These are phyloP conservation scores for Carduelis carduelis DNA, from an alignment of 2,797 vertebrate species.

Conservation along the genomic window DNA sequence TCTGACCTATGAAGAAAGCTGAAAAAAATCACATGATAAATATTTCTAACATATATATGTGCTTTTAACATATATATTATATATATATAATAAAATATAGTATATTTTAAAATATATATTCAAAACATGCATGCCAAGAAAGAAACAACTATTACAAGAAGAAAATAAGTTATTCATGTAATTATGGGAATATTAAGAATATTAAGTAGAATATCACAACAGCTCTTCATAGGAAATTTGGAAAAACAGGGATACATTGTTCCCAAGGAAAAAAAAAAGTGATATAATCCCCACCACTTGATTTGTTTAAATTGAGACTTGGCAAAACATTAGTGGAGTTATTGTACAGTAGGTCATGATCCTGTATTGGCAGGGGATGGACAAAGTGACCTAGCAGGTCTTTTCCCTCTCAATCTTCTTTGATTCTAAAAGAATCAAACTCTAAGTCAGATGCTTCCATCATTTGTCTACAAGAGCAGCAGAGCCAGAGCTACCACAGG, in stretches of 20 bases:
- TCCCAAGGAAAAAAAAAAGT: not conserved
- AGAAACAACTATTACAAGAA: not conserved
- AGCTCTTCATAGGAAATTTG: not conserved
- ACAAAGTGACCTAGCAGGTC: constrained; percentile 56
- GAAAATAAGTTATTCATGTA: not conserved
- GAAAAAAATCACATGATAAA: not conserved
- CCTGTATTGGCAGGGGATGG: constrained; percentile 62
- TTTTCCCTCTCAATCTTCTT: constrained; percentile 48
- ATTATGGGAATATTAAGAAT: not conserved
- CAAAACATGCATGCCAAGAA: not conserved
- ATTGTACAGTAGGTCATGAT: constrained; percentile 62
- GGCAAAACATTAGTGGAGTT: constrained; percentile 56
- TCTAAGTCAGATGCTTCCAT: constrained; percentile 57
- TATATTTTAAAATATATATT: not conserved
- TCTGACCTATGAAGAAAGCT: not conserved
- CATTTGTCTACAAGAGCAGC: constrained; percentile 45
- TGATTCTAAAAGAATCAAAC: constrained; percentile 61
- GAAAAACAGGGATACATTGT: not conserved
- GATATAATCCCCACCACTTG: constrained; percentile 14
- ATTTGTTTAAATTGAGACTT: constrained; percentile 59
- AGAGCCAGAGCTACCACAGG: constrained; percentile 28
- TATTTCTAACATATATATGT: not conserved
- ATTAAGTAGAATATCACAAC: not conserved
- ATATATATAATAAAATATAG: not conserved
- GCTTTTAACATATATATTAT: not conserved